A percentile compares a stretch with the other conserved stretches of the same genome.
Evolutionary conservation across 2,797 vertebrate species (phyloP).

Genomic region (Microchirus variegatus): DNA sequence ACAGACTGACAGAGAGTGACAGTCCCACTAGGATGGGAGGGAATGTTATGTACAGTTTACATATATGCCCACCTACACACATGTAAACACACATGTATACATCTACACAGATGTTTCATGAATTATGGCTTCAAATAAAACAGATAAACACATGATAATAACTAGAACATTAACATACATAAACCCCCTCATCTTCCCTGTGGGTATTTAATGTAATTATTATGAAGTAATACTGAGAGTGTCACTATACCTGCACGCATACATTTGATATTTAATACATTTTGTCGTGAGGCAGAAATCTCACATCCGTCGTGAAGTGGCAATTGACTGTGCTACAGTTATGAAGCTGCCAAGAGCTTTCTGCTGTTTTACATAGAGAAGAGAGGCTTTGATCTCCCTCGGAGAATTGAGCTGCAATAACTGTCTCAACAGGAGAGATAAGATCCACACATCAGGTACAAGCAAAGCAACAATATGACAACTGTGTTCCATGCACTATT

Average conservation of each 20-base stretch:
- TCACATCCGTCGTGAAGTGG: conserved; percentile 56
- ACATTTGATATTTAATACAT: conserved; percentile 58
- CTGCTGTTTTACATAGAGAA: conserved; percentile 65
- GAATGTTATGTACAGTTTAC: too few relatives aligned
- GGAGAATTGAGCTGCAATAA: conserved; percentile 60
- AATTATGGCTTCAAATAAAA: too few relatives aligned
- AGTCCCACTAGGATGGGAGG: too few relatives aligned
- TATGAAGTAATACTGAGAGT: conserved; percentile 44
- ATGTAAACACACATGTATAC: too few relatives aligned
- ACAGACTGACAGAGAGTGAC: too few relatives aligned
- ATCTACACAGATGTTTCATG: too few relatives aligned
- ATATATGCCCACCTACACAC: too few relatives aligned
- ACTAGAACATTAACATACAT: too few relatives aligned
- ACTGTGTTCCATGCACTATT: conserved; percentile 50
- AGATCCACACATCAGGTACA: conserved; percentile 63
- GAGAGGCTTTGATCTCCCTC: conserved; percentile 62
- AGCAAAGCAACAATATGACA: conserved; percentile 46
- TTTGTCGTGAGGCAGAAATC: conserved; percentile 55
- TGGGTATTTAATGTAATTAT: conserved; percentile 47
- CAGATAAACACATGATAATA: too few relatives aligned
- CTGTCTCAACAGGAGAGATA: conserved; percentile 59
- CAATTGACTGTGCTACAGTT: conserved; percentile 64
- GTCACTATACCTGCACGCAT: conserved; percentile 40
- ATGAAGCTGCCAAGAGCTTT: conserved; percentile 51
- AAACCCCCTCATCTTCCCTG: background rate